Evolutionary conservation across 2,888 invertebrate species (phyloP), one percentile per base, ranked within the genome.

Genomic region (Matsumyia berberina): DNA sequence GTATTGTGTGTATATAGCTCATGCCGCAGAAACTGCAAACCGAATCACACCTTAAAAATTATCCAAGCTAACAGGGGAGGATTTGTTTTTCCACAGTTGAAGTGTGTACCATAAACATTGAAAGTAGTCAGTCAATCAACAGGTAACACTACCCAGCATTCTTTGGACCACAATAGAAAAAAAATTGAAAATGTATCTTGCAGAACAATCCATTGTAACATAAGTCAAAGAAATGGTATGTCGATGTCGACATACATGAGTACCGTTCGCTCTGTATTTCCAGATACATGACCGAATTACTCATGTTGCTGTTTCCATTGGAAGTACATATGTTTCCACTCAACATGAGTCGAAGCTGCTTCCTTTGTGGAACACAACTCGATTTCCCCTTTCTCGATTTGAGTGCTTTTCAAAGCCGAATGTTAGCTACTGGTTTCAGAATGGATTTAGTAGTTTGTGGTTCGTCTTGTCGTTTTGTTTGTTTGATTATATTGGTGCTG

Each of bases 361-460:
- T 31, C 31, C 42, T 33, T 29, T 62, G 83, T 83, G 83, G 83
- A 83, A 62, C 60, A 29, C 12, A 64, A 57, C 62, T 70, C 39
- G 17, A 42, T 57, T 79, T 80, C 80, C 74, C 82, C 74, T 80
- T 73, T 31, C 24, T 49, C 12, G 0, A 46, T 42, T 80, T 80
- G 85, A 85, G 85, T 80, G 51, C 11, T 19, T 64, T 70, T 15
- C 70, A 58, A 70, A 85, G 74, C 80, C 74, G 74, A 85, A 49
- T 35, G 15, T 66, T 46, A 19, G 49, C 74, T 58, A 76, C 66
- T 64, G 69, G 80, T 42, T 80, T 85, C 64, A 62, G 46, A 85
- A 64, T 8, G 46, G 70, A 76, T 82, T 88, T 82, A 88, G 88
- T 88, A 86, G 88, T 87, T 87, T 86, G 87, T 81, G 87, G 86